Base-by-base conservation (phyloP, 1,140 invertebrate genomes). In the Phthorimaea operculella region DNA sequence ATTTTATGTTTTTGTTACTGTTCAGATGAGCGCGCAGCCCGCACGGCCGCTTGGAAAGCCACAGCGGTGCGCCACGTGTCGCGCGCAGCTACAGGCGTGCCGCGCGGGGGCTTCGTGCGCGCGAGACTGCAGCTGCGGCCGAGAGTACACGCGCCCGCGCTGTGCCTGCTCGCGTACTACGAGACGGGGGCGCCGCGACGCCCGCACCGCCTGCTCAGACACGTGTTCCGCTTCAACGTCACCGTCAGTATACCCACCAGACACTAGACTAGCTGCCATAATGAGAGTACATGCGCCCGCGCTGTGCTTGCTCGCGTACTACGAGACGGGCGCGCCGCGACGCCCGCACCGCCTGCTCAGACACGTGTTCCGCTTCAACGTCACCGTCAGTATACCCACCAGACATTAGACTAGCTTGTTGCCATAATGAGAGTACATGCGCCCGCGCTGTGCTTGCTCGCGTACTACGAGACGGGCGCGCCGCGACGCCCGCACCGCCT, bases 81-180 rank as follows among this genome's bases (percentile, higher is more conserved):
- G 51, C 50, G 52, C 47, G 61, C 53, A 54, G 39, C 48, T 55
- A 15, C 18, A 18, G 60, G 18, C 44, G 51, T 45, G 52, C n/a
- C 52, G 33, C 61, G 63, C 55, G 70, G 58, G 8, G 51, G 60
- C 15, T 34, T 39, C 52, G 54, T 36, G 51, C 63, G 59, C 56
- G 57, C 49, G 10, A 42, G 34, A 7, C 70, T 77, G 54, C 59
- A 59, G 54, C 57, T 77, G 65, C 73, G 74, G n/a, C 59, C 73
- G 49, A 62, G 57, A 16, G 51, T 58, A 18, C 21, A 52, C 44
- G 59, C 64, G 12, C 64, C 66, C 17, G 52, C 16, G 8, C 63
- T 76, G 11, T 59, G 54, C 48, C 62, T 81, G 57, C 73, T 81
- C 14, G 76, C 75, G 8, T 75, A 75, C 65, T 78, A 79, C 66